Conservation (phyloP, 2,113 vertebrate genomes). For the Steatornis caripensis region DNA sequence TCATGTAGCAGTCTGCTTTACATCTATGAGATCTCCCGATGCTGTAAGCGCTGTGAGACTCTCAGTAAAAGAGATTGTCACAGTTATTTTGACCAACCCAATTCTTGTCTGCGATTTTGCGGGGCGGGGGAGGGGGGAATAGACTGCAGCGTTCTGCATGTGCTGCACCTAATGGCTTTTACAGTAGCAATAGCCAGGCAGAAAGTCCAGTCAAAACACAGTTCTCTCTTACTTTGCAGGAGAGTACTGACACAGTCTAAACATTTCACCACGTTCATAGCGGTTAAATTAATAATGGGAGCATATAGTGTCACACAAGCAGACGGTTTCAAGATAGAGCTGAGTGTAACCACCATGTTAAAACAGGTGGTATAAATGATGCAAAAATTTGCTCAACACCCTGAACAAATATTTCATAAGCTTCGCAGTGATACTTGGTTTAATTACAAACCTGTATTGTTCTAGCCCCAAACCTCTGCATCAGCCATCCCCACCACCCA, state of each 20-base stretch:
- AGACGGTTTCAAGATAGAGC: background rate
- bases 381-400: background rate
- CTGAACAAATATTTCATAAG: background rate
- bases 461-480: background rate
- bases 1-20: background rate
- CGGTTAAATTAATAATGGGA: background rate
- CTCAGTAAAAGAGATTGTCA: background rate
- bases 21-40: background rate
- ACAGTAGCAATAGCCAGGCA: background rate
- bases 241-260: background rate
- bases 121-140: no score
- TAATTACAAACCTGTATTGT: background rate
- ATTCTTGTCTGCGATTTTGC: background rate
- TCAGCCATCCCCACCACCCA: background rate
- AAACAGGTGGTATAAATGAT: background rate
- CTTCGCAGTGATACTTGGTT: background rate
- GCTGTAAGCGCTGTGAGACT: background rate
- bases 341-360: background rate
- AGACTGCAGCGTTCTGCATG: background rate
- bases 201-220: background rate
- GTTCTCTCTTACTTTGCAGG: background rate
- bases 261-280: background rate
- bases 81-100: background rate
- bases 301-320: background rate
- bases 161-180: background rate